phyloP scores from a whole-genome alignment of 1,140 invertebrate species.

The Brachionus manjavacas region DNA sequence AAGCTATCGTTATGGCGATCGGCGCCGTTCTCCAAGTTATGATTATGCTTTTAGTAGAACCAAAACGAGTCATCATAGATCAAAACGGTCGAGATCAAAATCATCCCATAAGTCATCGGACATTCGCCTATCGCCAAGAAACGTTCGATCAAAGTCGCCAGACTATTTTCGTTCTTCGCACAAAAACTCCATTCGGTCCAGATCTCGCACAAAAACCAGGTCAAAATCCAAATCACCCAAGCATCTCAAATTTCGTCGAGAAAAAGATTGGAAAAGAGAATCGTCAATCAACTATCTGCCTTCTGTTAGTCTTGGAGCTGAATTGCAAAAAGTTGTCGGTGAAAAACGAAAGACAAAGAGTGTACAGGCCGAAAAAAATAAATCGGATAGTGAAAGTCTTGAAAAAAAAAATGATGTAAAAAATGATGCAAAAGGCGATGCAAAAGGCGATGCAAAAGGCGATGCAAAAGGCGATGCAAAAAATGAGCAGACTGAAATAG shows the following conservation, averaged over 20 bases:
- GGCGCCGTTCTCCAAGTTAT: neutral
- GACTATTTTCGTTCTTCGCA: neutral
- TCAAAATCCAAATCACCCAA: neutral
- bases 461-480: neutral
- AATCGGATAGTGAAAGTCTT: neutral
- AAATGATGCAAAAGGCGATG: neutral
- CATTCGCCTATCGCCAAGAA: neutral
- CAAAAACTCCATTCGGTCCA: neutral
- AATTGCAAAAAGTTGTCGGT: constrained; percentile 35
- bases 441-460: neutral
- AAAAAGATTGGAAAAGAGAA: neutral
- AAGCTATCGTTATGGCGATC: neutral
- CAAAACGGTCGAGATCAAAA: neutral
- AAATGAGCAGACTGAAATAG: neutral
- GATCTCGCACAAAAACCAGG: neutral
- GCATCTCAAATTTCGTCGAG: neutral
- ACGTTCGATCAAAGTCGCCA: neutral
- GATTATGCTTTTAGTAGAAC: neutral
- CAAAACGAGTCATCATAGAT: neutral
- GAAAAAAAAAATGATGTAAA: neutral
- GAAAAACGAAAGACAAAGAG: constrained; percentile 6
- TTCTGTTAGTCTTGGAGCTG: constrained; percentile 31
- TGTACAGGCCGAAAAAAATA: neutral
- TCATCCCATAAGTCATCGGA: neutral
- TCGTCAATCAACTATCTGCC: neutral